Base-by-base conservation (phyloP, 1,140 invertebrate genomes). In the Drosophila hydei region DNA sequence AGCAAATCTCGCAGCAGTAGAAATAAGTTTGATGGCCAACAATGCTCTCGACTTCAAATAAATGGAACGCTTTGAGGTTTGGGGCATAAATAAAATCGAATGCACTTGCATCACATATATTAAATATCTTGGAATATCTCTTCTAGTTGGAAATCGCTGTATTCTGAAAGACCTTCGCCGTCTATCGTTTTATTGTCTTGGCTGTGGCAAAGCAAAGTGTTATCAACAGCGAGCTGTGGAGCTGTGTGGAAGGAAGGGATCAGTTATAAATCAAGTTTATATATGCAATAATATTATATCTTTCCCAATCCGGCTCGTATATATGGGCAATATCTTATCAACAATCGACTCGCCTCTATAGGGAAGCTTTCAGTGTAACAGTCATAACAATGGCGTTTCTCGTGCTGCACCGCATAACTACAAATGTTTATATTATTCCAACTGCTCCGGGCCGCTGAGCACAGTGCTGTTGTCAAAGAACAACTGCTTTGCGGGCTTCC, bases 51-150 rank as follows among this genome's bases (percentile, higher is more conserved):
- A 61, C 27, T 50, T 50, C 36, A 12, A 47, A 36, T 61, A 61
- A 61, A 61, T 61, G 30, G 16, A 61, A 61, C 4, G 4, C 27
- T 60, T 36, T 60, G 43, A 21, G 25, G 11, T 5, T 27, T 33
- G 3, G 3, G 6, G n/a, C 3, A 38, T 36, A 25, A 42, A 42
- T 19, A 12, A n/a, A n/a, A n/a, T n/a, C n/a, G n/a, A n/a, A n/a
- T n/a, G n/a, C n/a, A n/a, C n/a, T n/a, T n/a, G n/a, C n/a, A n/a
- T n/a, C n/a, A n/a, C n/a, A n/a, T n/a, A n/a, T n/a, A n/a, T n/a
- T n/a, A n/a, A n/a, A n/a, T n/a, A n/a, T n/a, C n/a, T n/a, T n/a
- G n/a, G n/a, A n/a, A n/a, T n/a, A n/a, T n/a, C n/a, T n/a, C n/a
- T n/a, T n/a, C n/a, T n/a, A n/a, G n/a, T n/a, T n/a, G n/a, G n/a